Evolutionary conservation across 2,797 vertebrate genomes (phyloP).

Genomic region (Gallirallus australis): DNA sequence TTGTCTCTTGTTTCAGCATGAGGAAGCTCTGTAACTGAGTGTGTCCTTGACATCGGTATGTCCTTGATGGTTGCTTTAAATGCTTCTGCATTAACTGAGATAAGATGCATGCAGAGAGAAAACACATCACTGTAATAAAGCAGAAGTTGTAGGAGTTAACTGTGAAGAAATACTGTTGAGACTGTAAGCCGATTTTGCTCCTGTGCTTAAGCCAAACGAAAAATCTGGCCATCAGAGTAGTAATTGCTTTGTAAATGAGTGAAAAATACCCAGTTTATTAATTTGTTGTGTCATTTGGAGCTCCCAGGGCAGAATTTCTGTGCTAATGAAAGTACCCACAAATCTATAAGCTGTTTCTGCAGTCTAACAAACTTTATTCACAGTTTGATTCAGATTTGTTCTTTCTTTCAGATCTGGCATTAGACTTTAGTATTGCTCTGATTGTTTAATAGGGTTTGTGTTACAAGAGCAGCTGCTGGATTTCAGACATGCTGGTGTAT

Average conservation of each 20-base stretch:
- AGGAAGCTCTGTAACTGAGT: background rate
- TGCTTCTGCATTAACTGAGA: slow-evolving; percentile 22
- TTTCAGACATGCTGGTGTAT: background rate
- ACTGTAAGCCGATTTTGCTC: background rate
- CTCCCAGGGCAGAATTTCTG: background rate
- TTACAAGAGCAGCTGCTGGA: background rate
- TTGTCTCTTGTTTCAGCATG: background rate
- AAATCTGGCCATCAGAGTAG: background rate
- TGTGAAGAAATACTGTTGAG: background rate
- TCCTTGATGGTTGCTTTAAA: slow-evolving; percentile 9
- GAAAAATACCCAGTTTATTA: background rate
- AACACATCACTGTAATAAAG: background rate
- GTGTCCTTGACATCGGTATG: slow-evolving; percentile 6
- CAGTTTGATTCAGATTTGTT: background rate
- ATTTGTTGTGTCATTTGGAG: background rate
- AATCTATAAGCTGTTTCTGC: background rate
- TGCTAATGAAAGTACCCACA: background rate
- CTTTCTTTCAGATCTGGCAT: background rate
- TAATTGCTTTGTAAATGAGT: background rate
- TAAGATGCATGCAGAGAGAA: slow-evolving; percentile 4
- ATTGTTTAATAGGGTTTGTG: background rate
- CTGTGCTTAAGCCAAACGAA: background rate
- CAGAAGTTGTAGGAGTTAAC: background rate
- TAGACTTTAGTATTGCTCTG: background rate
- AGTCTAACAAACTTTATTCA: background rate